phyloP scores from a whole-genome alignment of 2,797 vertebrate genomes.

The Manis crassicaudata region DNA sequence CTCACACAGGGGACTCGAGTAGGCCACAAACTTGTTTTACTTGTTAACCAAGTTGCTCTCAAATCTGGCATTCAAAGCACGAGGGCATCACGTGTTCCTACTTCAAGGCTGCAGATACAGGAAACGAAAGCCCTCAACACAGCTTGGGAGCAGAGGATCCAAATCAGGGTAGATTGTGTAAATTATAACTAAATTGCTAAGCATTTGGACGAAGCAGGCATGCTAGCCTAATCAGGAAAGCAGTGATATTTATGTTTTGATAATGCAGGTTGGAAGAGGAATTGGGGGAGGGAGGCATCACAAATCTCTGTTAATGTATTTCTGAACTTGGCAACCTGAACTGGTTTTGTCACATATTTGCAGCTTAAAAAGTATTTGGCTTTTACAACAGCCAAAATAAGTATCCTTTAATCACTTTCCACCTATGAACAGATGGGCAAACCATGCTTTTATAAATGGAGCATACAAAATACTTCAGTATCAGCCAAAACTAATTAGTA shows the following conservation, averaged over 20 bases:
- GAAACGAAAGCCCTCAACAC: constrained; percentile 72
- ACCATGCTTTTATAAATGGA: constrained; percentile 87
- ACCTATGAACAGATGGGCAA: constrained; percentile 90
- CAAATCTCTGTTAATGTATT: constrained; percentile 78
- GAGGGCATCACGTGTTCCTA: constrained; percentile 47
- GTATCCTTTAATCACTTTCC: constrained; percentile 88
- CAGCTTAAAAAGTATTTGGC: constrained; percentile 86
- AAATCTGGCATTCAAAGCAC: constrained; percentile 57
- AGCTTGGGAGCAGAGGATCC: constrained; percentile 68
- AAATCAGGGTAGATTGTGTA: constrained; percentile 75
- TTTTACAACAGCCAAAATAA: constrained; percentile 88
- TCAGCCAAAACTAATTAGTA: constrained; percentile 89
- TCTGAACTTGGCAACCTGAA: constrained; percentile 85
- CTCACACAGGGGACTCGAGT: not conserved
- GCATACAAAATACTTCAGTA: constrained; percentile 87
- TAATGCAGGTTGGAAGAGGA: constrained; percentile 67
- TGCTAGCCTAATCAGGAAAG: constrained; percentile 66
- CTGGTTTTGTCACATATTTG: constrained; percentile 85
- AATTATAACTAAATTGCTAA: constrained; percentile 77
- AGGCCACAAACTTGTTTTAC: not conserved
- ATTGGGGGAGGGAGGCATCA: constrained; percentile 69
- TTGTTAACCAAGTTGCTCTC: constrained; percentile 37
- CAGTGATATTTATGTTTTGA: constrained; percentile 71
- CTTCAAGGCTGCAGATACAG: constrained; percentile 66
- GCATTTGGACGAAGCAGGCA: constrained; percentile 60